These are phyloP conservation scores for Adela reaumurella DNA, from an alignment of 2,888 invertebrate genomes.

Conservation along the genomic window DNA sequence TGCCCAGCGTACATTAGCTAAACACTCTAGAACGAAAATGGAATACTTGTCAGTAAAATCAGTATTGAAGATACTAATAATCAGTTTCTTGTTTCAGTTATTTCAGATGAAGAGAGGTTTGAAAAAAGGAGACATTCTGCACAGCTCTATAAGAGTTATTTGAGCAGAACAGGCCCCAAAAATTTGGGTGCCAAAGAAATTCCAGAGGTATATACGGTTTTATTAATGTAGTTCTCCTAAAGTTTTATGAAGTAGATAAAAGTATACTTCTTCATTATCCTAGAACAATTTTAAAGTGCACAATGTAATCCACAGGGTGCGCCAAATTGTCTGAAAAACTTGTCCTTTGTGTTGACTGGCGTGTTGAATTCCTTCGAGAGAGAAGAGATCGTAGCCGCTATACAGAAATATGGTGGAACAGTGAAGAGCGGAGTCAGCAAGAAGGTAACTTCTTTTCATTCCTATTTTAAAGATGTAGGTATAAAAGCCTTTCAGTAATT, in stretches of 20 bases:
- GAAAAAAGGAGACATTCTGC: constrained; percentile 64
- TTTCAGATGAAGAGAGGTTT: constrained; percentile 62
- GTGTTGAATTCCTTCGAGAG: constrained; percentile 84
- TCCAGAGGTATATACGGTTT: constrained; percentile 81
- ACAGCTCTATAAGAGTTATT: constrained; percentile 69
- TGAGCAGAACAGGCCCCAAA: constrained; percentile 74
- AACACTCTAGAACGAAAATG: too few relatives aligned
- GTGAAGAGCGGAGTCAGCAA: constrained; percentile 70
- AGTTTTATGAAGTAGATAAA: too few relatives aligned
- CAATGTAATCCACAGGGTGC: constrained; percentile 61
- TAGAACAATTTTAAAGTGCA: too few relatives aligned
- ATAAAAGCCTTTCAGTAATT: too few relatives aligned
- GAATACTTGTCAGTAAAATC: too few relatives aligned
- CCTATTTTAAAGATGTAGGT: too few relatives aligned
- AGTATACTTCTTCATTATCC: too few relatives aligned
- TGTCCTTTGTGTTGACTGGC: constrained; percentile 77
- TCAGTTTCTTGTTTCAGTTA: too few relatives aligned
- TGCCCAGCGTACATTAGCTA: too few relatives aligned
- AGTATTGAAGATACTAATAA: background rate
- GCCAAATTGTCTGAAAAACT: constrained; percentile 65
- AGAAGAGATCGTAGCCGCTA: constrained; percentile 70
- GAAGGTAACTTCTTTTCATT: constrained; percentile 52
- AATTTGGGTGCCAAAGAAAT: constrained; percentile 80
- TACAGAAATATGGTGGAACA: constrained; percentile 78
- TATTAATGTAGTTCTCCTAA: too few relatives aligned